Base-by-base conservation (phyloP, 1,140 invertebrate genomes). In the Popillia japonica region DNA sequence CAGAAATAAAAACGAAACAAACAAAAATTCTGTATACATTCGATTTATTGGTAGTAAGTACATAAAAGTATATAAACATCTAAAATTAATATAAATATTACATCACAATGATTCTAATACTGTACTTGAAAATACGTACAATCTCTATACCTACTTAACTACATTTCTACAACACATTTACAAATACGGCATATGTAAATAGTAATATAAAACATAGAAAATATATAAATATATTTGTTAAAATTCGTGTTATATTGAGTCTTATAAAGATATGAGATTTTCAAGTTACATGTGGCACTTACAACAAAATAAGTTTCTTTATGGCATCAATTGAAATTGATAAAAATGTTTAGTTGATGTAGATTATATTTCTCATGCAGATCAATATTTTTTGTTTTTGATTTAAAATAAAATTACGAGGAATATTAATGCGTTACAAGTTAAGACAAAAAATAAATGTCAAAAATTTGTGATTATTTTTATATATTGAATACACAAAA, bases 51-150 rank as follows among this genome's bases (percentile, higher is more conserved):
- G 20, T 68, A 68, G 22, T 68, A 68, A 27, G 3, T 68, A 68
- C 61, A 68, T 22, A 27, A 68, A 68, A 22, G 22, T 68, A 68
- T 27, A 27, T 11, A 6, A 27, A 68, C 61, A 68, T 34, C 61
- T 11, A 68, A 68, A 68, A 68, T 55, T 11, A 68, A 22, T 27
- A 20, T 23, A 68, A 68, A 23, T 27, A 68, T 17, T 68, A 68
- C 61, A 68, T 68, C 61, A 68, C 61, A 68, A 27, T 68, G 14
- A 27, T 9, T 68, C 10, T 68, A 68, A 68, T 68, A 68, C 61
- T 68, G 61, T 34, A 68, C 27, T 68, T 34, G 17, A n/a, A 17
- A 68, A 68, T 68, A 2, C 27, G 27, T 34, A 48, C 10, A 48
- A 48, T 48, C 10, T 48, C n/a, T 34, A 34, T 34, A 34, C 4